Conservation (phyloP, 2,888 invertebrate species). For the Agonopterix alstromeriana region DNA sequence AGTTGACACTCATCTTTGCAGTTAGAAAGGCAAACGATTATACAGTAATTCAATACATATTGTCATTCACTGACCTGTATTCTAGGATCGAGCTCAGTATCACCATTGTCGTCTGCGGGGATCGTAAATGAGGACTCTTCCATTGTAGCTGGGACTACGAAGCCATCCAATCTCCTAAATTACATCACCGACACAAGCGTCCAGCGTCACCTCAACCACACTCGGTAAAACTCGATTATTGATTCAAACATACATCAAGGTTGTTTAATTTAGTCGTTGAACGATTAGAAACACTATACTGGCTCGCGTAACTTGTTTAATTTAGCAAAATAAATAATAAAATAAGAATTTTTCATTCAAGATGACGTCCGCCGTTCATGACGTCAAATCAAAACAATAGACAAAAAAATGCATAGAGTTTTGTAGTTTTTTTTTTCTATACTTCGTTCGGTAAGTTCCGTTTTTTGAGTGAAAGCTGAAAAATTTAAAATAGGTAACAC, state of each 20-base stretch:
- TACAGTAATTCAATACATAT: constrained; percentile 61
- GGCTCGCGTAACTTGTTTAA: constrained; percentile 35
- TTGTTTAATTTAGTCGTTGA: constrained; percentile 25
- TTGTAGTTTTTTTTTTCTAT: not conserved
- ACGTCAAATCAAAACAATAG: constrained; percentile 68
- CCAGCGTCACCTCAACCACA: constrained; percentile 61
- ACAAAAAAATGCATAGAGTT: constrained; percentile 22
- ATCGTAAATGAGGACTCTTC: constrained; percentile 75
- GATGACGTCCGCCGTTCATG: constrained; percentile 68
- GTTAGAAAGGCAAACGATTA: constrained; percentile 48
- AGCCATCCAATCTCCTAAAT: constrained; percentile 71
- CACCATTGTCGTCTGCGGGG: constrained; percentile 74
- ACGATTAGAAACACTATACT: constrained; percentile 26
- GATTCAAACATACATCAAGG: constrained; percentile 28
- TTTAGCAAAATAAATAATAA: constrained; percentile 59
- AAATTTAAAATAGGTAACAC: too few species aligned
- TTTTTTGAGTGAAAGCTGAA: not conserved
- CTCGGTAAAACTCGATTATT: constrained; percentile 20
- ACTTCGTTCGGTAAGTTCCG: not conserved
- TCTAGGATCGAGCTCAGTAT: constrained; percentile 76
- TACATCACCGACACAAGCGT: constrained; percentile 73
- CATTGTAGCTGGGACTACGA: constrained; percentile 65
- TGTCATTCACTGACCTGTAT: constrained; percentile 76
- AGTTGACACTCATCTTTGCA: constrained; percentile 76
- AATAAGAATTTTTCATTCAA: constrained; percentile 59